Evolutionary conservation across 2,113 vertebrate species (phyloP).

Genomic region (Macrotis lagotis): DNA sequence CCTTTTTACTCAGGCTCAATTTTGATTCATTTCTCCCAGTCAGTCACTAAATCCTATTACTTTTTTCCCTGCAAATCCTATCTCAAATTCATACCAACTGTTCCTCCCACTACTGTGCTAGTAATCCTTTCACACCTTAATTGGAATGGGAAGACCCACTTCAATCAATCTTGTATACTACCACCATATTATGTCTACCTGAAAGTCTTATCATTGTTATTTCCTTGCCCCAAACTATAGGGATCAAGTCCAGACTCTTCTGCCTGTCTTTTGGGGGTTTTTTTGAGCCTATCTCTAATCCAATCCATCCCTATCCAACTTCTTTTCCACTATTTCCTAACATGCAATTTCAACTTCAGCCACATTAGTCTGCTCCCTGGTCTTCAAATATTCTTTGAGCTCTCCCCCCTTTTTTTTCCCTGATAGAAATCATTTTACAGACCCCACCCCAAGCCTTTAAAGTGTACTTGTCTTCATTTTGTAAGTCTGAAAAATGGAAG

Average conservation of each 20-base stretch:
- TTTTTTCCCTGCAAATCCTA: slow-evolving; percentile 26
- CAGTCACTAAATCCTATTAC: slow-evolving; percentile 21
- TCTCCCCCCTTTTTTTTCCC: background rate
- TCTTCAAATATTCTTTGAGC: background rate
- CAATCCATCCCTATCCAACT: background rate
- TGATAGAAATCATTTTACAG: background rate
- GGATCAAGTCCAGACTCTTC: background rate
- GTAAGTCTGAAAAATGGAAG: background rate
- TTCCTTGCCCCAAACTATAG: background rate
- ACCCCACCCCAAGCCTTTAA: background rate
- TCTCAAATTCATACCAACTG: background rate
- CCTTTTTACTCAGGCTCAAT: slow-evolving; percentile 74
- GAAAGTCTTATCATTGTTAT: background rate
- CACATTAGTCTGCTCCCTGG: background rate
- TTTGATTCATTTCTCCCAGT: slow-evolving; percentile 37
- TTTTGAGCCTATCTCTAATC: background rate
- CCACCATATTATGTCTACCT: background rate
- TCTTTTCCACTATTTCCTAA: background rate
- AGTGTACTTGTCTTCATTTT: background rate
- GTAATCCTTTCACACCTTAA: background rate
- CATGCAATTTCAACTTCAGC: background rate
- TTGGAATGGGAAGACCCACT: background rate
- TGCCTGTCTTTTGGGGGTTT: background rate
- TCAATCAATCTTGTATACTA: background rate
- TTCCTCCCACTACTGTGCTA: background rate